phyloP scores from a whole-genome alignment of 2,888 invertebrate species.

The Incurvaria masculella region DNA sequence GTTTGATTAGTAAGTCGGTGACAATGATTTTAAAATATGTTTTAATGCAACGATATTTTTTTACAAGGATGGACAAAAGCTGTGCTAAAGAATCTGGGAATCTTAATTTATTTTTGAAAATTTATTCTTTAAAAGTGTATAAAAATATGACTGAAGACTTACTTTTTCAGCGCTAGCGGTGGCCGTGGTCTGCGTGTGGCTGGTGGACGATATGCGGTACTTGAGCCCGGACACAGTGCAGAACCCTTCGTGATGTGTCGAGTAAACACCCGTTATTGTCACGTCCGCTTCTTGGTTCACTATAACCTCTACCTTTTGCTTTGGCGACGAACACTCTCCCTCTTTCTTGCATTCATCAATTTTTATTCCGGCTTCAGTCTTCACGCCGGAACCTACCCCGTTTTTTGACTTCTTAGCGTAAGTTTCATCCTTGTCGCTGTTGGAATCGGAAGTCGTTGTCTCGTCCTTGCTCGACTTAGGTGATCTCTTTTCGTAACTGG shows the following conservation, averaged over 20 bases:
- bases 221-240: slow-evolving; percentile 85
- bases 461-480: slow-evolving; percentile 57
- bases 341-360: slow-evolving; percentile 30
- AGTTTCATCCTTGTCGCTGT: slow-evolving; percentile 46
- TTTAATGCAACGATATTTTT: too few species aligned
- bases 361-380: slow-evolving; percentile 43
- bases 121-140: too few species aligned
- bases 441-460: slow-evolving; percentile 54
- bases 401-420: slow-evolving; percentile 52
- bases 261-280: slow-evolving; percentile 84
- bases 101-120: too few species aligned
- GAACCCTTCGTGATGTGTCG: slow-evolving; percentile 78
- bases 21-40: too few species aligned
- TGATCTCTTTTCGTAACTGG: slow-evolving; percentile 77
- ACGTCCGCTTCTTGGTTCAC: slow-evolving; percentile 85
- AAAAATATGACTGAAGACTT: too few species aligned
- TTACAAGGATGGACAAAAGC: too few species aligned
- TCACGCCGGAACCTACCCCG: slow-evolving; percentile 52
- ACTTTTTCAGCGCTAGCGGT: slow-evolving; percentile 72
- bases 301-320: slow-evolving; percentile 71
- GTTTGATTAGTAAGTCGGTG: too few species aligned
- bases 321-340: slow-evolving; percentile 24
- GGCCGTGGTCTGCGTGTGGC: slow-evolving; percentile 81
- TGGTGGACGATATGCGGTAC: slow-evolving; percentile 84
- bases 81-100: too few species aligned